These are phyloP conservation scores for Gouania willdenowi DNA, from an alignment of 2,797 vertebrate species.

Conservation along the genomic window DNA sequence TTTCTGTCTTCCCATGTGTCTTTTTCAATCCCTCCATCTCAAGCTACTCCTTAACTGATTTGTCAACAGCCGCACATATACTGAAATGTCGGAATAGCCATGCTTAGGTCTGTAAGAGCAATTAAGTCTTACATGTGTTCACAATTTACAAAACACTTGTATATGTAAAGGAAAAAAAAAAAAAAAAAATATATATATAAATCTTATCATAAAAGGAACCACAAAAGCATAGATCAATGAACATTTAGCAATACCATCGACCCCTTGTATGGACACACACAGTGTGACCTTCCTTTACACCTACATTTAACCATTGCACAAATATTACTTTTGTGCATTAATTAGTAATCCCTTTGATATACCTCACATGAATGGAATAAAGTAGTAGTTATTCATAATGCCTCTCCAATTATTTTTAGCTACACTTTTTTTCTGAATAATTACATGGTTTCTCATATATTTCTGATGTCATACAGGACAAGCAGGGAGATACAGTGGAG, in stretches of 20 bases:
- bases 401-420: slow-evolving; percentile 45
- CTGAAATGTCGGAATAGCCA: slow-evolving; percentile 34
- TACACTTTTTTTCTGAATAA: slow-evolving; percentile 52
- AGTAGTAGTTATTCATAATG: slow-evolving; percentile 49
- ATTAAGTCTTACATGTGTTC: slow-evolving; percentile 55
- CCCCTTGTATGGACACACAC: slow-evolving; percentile 42
- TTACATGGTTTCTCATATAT: slow-evolving; percentile 32
- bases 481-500: slow-evolving; percentile 8
- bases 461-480: background rate
- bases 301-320: slow-evolving; percentile 57
- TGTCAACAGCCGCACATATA: slow-evolving; percentile 12
- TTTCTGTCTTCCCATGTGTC: slow-evolving; percentile 8
- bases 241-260: slow-evolving; percentile 43
- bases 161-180: slow-evolving; percentile 21
- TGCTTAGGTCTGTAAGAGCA: slow-evolving; percentile 34
- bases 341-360: slow-evolving; percentile 51
- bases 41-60: slow-evolving; percentile 2
- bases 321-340: slow-evolving; percentile 53
- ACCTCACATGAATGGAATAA: slow-evolving; percentile 31
- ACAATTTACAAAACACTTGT: slow-evolving; percentile 51
- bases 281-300: slow-evolving; percentile 35
- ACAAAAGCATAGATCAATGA: slow-evolving; percentile 25
- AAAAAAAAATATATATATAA: background rate
- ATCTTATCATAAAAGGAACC: slow-evolving; percentile 9
- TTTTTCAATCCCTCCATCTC: slow-evolving; percentile 5